Evolutionary conservation across 2,113 vertebrate genomes (phyloP), one percentile per base, ranked within the genome.

Genomic region (Sinocyclocheilus rhinocerous): DNA sequence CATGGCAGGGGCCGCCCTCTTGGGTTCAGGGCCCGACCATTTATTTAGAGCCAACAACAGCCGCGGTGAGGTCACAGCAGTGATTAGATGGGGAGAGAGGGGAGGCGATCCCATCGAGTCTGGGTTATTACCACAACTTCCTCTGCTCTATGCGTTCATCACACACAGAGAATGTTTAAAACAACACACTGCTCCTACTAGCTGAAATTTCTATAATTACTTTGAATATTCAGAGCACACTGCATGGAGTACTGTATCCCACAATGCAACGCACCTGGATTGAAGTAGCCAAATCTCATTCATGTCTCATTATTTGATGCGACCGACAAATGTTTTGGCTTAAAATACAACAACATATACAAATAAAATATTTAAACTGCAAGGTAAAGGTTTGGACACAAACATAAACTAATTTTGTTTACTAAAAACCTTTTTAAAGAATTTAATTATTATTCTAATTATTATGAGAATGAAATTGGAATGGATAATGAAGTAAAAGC

Each of bases 11-110:
- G 39, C 67, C 29, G 11, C 69, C 65, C 50, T 24, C 57, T 65
- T 7, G 81, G 79, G 63, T 86, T 20, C 69, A 42, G n/a, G 50
- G n/a, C 36, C 29, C n/a, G 59, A 69, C 81, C 67, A 81, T 89
- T 87, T 90, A 89, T 87, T 91, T 87, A 76, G 81, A 86, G 65
- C 78, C 81, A 72, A 45, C 45, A 85, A 57, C 50, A 87, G 69
- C 85, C 33, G 57, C 18, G 82, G 33, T 61, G 78, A 83, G 86
- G 84, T 78, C 76, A 76, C 24, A 70, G 67, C 33, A 48, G 73
- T 89, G 76, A 81, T 89, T 89, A 81, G 65, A 76, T 15, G 4
- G 83, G 67, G n/a, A 22, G 69, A 12, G 39, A 76, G 78, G 61
- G 80, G 15, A 42, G 33, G 29, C 63, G 42, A 36, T 18, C 70